Evolutionary conservation across 1,140 invertebrate species (phyloP), one percentile per base, ranked within the genome.

Genomic region (Ceratitis capitata): DNA sequence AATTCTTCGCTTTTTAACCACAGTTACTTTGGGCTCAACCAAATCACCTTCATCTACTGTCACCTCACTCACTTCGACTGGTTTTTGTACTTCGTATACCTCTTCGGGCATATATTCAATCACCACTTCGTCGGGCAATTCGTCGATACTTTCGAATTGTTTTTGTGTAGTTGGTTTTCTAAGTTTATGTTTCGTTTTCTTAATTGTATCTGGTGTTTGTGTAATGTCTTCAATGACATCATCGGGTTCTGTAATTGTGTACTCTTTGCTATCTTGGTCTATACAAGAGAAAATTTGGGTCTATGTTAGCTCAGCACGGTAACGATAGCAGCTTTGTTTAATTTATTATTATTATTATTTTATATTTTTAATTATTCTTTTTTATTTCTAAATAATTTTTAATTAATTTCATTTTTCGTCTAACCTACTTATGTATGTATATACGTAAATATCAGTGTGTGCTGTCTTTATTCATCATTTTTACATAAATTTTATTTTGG

Each of bases 211-310:
- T 88, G 91, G 92, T 86, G 86, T 92, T 92, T 86, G 87, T 86
- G 87, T 89, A 85, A 87, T 89, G 87, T 91, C 90, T 87, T 87
- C 89, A 88, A 88, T 91, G 89, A 78, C 86, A 84, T 91, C 90
- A 88, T 91, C 90, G 64, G 89, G 90, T 90, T 91, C 90, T 87
- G 88, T 90, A 86, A 91, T 91, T 86, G 90, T 91, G 90, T 89
- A 89, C 87, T 90, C 87, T 91, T 91, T 91, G 90, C 88, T 90
- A 88, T 90, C 89, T 89, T 91, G 89, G 89, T 91, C 90, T 91
- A 89, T 90, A 87, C 88, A 83, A 90, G 85, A 91, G 86, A 91
- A 88, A 85, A 85, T 83, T 83, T 53, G 32, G 45, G 47, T 83
- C 32, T 49, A 83, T n/a, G 82, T 83, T 90, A 90, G 88, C 87